Base-by-base conservation (phyloP, 2,113 vertebrate genomes). In the Phalacrocorax carbo region DNA sequence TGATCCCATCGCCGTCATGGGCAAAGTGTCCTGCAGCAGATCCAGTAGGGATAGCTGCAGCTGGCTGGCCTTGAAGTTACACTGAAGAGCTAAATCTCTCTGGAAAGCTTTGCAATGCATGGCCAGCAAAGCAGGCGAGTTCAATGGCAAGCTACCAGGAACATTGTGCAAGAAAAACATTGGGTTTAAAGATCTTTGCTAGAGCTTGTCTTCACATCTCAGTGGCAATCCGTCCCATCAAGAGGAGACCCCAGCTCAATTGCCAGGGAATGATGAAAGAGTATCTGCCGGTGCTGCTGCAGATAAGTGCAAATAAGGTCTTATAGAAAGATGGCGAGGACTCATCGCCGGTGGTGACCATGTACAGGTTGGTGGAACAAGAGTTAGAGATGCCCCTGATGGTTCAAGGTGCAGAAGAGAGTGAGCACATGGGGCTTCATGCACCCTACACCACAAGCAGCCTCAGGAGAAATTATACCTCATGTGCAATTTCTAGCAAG, bases 301-400 rank as follows among this genome's bases (percentile, higher is more conserved):
- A 36, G 76, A 48, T 10, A 60, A 69, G n/a, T 1, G 19, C 77
- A 7, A 2, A n/a, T 66, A 4, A 3, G 1, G 60, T 21, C 34
- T 6, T 62, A 7, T 21, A 7, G 73, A 57, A 22, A 7, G 70
- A 5, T 1, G 29, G 38, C 0, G 3, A 68, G 57, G 90, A 36
- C 38, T 68, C 15, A 3, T 9, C 1, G 1, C 26, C 34, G 27
- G 15, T 32, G 32, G 42, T 15, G 77, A 27, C 19, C 51, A 16
- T 0, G 11, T 14, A 51, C n/a, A 2, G 3, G 0, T 0, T 12
- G 46, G 42, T 46, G 38, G 72, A 70, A 16, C 4, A 32, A 29
- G 77, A 46, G 44, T 16, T 62, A 27, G 52, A 27, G 52, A 4
- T 16, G 55, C 27, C 9, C 49, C 54, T 34, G 2, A 1, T 0